Percentiles rank a stretch among this genome's conserved stretches.
These are phyloP conservation scores for Eulemur rubriventer DNA, from an alignment of 2,797 vertebrate genomes.

Conservation along the genomic window DNA sequence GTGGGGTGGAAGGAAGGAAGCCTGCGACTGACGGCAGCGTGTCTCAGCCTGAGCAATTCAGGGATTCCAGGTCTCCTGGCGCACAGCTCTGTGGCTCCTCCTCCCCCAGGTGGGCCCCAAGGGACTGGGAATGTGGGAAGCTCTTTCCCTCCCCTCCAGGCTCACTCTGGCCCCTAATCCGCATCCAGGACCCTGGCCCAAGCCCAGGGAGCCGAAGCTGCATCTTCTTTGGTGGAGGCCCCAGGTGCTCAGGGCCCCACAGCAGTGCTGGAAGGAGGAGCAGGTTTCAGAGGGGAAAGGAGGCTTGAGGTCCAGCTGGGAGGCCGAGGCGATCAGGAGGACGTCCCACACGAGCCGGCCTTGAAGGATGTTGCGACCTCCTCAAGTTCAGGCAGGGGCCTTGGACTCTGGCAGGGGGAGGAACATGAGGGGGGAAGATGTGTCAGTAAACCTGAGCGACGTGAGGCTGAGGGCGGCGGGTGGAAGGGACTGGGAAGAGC, in stretches of 20 bases:
- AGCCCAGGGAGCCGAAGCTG: not conserved
- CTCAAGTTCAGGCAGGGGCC: not conserved
- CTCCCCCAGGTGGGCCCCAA: not conserved
- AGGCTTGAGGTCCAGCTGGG: not conserved
- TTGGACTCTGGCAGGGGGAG: not conserved
- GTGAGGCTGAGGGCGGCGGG: not conserved
- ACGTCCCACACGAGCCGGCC: not conserved
- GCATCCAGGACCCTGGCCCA: not conserved
- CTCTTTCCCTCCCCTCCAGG: not conserved
- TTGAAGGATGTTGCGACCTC: not conserved
- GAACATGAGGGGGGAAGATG: not conserved
- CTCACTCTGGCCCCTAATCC: not conserved
- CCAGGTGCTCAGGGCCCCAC: not conserved
- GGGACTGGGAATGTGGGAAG: not conserved
- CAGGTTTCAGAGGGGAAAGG: not conserved
- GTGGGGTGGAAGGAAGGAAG: not conserved
- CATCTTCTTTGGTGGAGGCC: not conserved
- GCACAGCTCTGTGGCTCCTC: too few species aligned
- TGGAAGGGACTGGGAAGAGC: not conserved
- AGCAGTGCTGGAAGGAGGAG: not conserved
- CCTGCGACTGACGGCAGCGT: accelerated
- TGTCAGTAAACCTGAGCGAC: not conserved
- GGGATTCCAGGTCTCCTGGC: not conserved
- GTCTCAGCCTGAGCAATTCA: not conserved
- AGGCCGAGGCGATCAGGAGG: not conserved